Base-by-base conservation (phyloP, 2,888 invertebrate species). In the Heliconius erato region DNA sequence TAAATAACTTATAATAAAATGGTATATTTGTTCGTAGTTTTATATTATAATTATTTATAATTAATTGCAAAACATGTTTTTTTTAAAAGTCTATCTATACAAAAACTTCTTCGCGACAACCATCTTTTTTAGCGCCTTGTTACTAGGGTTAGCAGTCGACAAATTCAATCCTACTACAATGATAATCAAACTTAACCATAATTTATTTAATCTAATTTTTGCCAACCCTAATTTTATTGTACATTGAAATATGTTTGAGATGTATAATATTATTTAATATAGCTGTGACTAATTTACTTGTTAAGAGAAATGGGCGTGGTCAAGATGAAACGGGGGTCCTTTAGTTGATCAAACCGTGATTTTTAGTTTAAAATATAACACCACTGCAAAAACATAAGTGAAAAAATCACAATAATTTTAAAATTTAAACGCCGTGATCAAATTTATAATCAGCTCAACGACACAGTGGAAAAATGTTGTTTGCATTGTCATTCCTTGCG, bases 401-500 rank as follows among this genome's bases (percentile, higher is more conserved):
- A 44, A 26, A 35, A 40, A n/a, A n/a, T n/a, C 14, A 9, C 16
- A 40, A 14, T 4, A 40, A n/a, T 12, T 35, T 26, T 40, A 1
- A 59, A 63, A 63, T 12, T 54, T 7, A 23, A 14, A 7, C 28
- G 11, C 28, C 59, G 35, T 63, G 76, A 63, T 63, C 14, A 76
- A 76, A 59, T 63, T 76, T 76, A 63, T 26, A 76, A 76, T 35
- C 63, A 63, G 63, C 16, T 26, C 63, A 81, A 84, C 32, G 28
- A 32, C 68, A 19, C 67, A 26, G 35, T 72, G 79, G 28, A 80
- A 77, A 74, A 40, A 79, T 82, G 40, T 71, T 26, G 71, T 72
- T 74, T 74, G 79, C 81, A 67, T 68, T 79, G 77, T 79, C 82
- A 82, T 80, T 78, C 74, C 71, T 35, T 77, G 59, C 49, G 79